These are phyloP conservation scores for Schizothorax lantsangensis DNA, from an alignment of 2,797 vertebrate genomes.

Conservation along the genomic window DNA sequence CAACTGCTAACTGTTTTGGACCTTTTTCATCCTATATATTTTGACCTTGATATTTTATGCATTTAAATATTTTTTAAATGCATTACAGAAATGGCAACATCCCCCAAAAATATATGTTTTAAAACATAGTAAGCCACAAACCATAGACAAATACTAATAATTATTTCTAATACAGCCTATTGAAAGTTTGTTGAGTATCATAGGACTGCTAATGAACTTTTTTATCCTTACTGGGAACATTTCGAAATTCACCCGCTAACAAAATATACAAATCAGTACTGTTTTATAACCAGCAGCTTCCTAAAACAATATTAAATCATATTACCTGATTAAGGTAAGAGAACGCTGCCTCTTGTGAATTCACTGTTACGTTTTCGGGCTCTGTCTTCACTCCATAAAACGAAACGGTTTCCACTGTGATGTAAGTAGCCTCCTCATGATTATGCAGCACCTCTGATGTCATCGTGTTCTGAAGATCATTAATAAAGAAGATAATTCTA, in stretches of 20 bases:
- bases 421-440: slow-evolving; percentile 73
- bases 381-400: slow-evolving; percentile 81
- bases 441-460: slow-evolving; percentile 81
- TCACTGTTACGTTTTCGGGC: slow-evolving; percentile 80
- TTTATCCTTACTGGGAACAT: too few species aligned
- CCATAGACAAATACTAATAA: background rate
- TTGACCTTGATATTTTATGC: background rate
- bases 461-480: slow-evolving; percentile 77
- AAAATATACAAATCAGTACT: background rate
- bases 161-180: background rate
- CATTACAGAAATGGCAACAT: background rate
- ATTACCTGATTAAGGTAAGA: slow-evolving; percentile 81
- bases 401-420: slow-evolving; percentile 75
- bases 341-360: slow-evolving; percentile 80
- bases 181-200: background rate
- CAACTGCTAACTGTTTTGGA: background rate
- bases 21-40: background rate
- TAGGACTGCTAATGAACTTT: background rate
- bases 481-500: background rate
- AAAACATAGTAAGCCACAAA: background rate
- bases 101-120: background rate
- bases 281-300: background rate
- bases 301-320: background rate
- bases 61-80: background rate
- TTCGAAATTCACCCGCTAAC: background rate